These are phyloP conservation scores for Drosophila nigrodunni DNA, from an alignment of 1,140 invertebrate genomes.

Conservation along the genomic window DNA sequence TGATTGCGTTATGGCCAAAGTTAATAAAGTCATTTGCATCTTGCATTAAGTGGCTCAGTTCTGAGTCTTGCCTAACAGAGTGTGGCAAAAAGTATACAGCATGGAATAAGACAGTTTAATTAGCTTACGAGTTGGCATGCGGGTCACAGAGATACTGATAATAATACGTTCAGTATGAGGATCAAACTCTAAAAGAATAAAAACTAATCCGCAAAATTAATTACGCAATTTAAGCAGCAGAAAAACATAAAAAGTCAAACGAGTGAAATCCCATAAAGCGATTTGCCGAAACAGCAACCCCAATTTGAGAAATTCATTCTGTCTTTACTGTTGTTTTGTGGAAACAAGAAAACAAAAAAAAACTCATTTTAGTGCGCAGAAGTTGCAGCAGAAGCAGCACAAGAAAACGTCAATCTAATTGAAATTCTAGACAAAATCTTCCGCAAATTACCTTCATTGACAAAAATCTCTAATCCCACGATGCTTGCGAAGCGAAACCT, in stretches of 20 bases:
- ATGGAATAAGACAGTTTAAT: conserved; percentile 27
- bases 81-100: background rate
- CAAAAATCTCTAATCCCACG: conserved; percentile 82
- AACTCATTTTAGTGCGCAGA: background rate
- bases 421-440: conserved; percentile 84
- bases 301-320: conserved; percentile 16
- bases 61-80: conserved; percentile 7
- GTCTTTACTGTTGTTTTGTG: background rate
- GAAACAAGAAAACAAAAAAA: conserved; percentile 13
- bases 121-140: conserved; percentile 30
- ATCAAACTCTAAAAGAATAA: conserved; percentile 3
- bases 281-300: conserved; percentile 32
- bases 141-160: conserved; percentile 23
- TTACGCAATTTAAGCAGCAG: conserved; percentile 20
- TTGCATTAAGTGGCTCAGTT: conserved; percentile 67
- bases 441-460: conserved; percentile 83
- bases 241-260: conserved; percentile 22
- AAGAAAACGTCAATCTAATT: conserved; percentile 79
- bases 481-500: conserved; percentile 50
- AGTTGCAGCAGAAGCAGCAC: conserved; percentile 16
- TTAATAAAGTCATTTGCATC: conserved; percentile 84
- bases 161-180: background rate
- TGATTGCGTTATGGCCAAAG: conserved; percentile 72
- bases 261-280: conserved; percentile 46
- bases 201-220: conserved; percentile 41